A percentile compares a stretch with the other conserved stretches of the same genome.
Evolutionary conservation across 2,888 invertebrate species (phyloP).

Genomic region (Elegia similella): DNA sequence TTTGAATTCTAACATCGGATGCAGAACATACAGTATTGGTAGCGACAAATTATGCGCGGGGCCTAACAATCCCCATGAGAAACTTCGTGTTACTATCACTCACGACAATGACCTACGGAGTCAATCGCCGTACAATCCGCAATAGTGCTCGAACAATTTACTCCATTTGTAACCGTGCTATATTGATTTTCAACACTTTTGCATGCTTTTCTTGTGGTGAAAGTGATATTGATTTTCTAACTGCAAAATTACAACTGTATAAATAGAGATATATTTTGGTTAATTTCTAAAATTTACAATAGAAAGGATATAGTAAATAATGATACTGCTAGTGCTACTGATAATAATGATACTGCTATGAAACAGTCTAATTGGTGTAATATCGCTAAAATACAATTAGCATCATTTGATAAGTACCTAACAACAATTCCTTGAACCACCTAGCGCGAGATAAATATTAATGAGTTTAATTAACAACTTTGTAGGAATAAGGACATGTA

Average conservation of each 20-base stretch:
- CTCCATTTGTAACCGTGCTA: not conserved
- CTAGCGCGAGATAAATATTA: too few species aligned
- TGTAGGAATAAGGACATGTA: too few species aligned
- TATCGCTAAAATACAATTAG: too few species aligned
- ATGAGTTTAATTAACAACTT: too few species aligned
- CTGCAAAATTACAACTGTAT: not conserved
- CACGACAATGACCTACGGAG: constrained; percentile 15
- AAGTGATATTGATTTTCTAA: not conserved
- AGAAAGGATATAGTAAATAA: too few species aligned
- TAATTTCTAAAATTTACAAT: too few species aligned
- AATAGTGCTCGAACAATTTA: constrained; percentile 1
- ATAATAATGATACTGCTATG: too few species aligned
- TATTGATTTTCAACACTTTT: constrained; percentile 9
- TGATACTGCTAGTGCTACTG: too few species aligned
- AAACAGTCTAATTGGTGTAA: too few species aligned
- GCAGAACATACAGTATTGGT: not conserved
- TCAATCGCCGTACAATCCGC: constrained; percentile 10
- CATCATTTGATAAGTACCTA: too few species aligned
- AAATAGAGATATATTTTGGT: too few species aligned
- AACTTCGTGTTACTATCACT: constrained; percentile 5
- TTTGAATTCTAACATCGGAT: not conserved
- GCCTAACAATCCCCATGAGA: constrained; percentile 1
- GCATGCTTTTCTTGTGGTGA: not conserved
- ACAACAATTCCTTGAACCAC: too few species aligned
- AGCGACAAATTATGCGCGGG: constrained; percentile 5